These are phyloP conservation scores for Notarius lentiginosus DNA, from an alignment of 2,113 vertebrate genomes.

Conservation along the genomic window DNA sequence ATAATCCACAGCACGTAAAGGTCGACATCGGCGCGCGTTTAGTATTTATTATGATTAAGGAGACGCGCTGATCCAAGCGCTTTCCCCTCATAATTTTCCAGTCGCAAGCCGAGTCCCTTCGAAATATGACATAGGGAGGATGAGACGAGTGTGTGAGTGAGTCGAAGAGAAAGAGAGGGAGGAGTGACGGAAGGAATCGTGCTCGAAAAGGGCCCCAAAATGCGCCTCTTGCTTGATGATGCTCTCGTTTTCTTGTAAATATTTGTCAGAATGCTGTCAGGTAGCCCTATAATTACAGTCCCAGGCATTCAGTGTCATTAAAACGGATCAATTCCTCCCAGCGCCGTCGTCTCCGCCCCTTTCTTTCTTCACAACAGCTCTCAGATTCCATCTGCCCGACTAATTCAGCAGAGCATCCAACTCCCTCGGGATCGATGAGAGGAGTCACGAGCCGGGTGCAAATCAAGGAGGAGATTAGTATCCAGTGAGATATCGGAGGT, in stretches of 20 bases:
- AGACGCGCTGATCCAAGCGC: slow-evolving; percentile 42
- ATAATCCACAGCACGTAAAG: slow-evolving; percentile 44
- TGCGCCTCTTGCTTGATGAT: background rate
- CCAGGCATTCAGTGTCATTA: slow-evolving; percentile 25
- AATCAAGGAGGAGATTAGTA: slow-evolving; percentile 56
- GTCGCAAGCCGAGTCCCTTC: background rate
- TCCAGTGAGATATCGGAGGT: slow-evolving; percentile 24
- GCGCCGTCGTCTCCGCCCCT: background rate
- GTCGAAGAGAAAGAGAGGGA: slow-evolving; percentile 9
- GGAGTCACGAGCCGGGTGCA: slow-evolving; percentile 31
- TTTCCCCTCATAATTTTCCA: slow-evolving; percentile 28
- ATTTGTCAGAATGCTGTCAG: slow-evolving; percentile 17
- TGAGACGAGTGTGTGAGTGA: background rate
- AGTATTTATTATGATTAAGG: slow-evolving; percentile 52
- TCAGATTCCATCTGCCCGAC: slow-evolving; percentile 16
- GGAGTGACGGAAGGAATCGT: background rate
- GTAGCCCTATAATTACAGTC: slow-evolving; percentile 31
- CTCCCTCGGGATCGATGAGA: slow-evolving; percentile 46
- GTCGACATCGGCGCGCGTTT: slow-evolving; percentile 37
- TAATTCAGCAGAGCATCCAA: slow-evolving; percentile 42
- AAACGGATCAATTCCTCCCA: slow-evolving; percentile 33
- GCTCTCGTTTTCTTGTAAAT: slow-evolving; percentile 30
- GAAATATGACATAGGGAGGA: background rate
- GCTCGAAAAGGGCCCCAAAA: background rate
- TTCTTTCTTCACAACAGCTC: background rate